Base-by-base conservation (phyloP, 2,797 vertebrate species). In the Catharus ustulatus region DNA sequence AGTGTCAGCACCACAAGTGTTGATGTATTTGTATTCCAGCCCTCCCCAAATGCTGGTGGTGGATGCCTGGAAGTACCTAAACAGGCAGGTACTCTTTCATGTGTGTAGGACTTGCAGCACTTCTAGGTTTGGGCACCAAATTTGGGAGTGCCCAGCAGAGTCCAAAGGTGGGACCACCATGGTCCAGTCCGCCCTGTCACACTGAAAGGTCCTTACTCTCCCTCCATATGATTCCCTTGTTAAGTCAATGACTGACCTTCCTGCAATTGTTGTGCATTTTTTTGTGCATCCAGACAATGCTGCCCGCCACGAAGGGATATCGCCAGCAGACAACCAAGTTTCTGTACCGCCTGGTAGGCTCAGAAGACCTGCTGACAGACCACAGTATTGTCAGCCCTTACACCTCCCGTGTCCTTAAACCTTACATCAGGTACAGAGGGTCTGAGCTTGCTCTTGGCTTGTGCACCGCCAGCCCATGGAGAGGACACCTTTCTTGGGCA, bases 301-400 rank as follows among this genome's bases (percentile, higher is more conserved):
- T 98, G 10, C 98, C 98, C 0, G 73, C 96, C 91, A 98, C 97
- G 46, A 98, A 98, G 62, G 98, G 98, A 13, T 93, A 98, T 94
- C 97, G 97, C 55, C 98, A 98, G 76, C 95, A 97, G 64, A 97
- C 97, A 0, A 97, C 98, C 4, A 98, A 98, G 62, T 99, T 99
- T 97, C 98, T 99, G 87, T 98, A 98, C 83, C 98, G 99, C n/a
- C 94, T 99, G 90, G 99, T 99, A 94, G 99, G 99, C 78, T 98
- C 98, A 0, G 98, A 98, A 96, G 98, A 99, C 45, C 96, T 97
- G 63, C 96, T 98, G 62, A 66, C 98, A 90, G 98, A 99, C 88
- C 98, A 98, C 88, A 98, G 98, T 92, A 98, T 99, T 64, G 98
- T 98, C 96, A 99, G 99, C 94, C 99, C 99, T 5, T 99, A 99